Evolutionary conservation across 2,113 vertebrate species (phyloP).

Genomic region (Electrona antarctica): DNA sequence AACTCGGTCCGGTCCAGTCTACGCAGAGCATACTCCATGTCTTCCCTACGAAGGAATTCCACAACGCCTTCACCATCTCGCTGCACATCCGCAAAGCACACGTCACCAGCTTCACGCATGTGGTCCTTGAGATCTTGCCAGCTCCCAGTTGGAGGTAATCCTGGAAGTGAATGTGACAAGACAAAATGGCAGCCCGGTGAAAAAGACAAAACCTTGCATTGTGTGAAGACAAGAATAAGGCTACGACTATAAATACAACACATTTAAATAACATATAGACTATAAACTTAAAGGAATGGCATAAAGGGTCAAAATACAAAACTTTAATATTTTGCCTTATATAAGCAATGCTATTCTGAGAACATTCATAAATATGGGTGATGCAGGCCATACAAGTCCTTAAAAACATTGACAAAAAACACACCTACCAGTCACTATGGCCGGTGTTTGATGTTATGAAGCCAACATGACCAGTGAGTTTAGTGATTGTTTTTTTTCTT

Average conservation of each 20-base stretch:
- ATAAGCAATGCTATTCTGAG: background rate
- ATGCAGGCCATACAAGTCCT: background rate
- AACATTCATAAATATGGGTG: constrained; percentile 6
- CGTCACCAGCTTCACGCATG: constrained; percentile 86
- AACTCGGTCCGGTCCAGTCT: constrained; percentile 87
- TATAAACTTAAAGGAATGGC: background rate
- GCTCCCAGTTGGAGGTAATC: constrained; percentile 85
- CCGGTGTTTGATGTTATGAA: constrained; percentile 62
- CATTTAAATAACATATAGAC: too few relatives aligned
- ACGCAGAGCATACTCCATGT: constrained; percentile 86
- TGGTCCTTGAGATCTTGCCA: constrained; percentile 93
- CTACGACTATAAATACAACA: background rate
- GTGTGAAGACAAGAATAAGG: background rate
- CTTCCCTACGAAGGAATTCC: constrained; percentile 88
- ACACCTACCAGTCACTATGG: constrained; percentile 70
- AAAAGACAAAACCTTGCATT: too few relatives aligned
- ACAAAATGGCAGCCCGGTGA: too few relatives aligned
- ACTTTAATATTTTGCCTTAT: background rate
- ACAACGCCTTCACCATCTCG: constrained; percentile 86
- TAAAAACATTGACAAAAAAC: constrained; percentile 46
- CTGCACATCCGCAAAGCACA: constrained; percentile 87
- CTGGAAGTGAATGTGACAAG: constrained; percentile 53
- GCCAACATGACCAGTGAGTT: constrained; percentile 56
- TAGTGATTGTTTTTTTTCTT: constrained; percentile 48
- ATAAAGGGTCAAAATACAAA: background rate